Percentiles rank a stretch among this genome's conserved stretches.
Evolutionary conservation across 1,140 invertebrate genomes (phyloP).

Genomic region (Euwallacea fornicatus): DNA sequence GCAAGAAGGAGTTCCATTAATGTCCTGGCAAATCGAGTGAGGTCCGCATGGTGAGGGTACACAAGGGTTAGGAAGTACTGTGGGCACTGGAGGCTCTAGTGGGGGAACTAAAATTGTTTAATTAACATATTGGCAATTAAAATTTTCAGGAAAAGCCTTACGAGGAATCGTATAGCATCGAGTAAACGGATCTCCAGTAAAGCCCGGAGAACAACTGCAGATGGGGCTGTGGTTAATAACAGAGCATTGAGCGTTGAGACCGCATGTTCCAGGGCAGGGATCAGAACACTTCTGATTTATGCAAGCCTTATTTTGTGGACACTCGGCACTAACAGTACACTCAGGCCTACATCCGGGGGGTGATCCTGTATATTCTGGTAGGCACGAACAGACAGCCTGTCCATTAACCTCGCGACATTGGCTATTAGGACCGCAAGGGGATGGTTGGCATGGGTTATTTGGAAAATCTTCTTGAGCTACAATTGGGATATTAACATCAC

Average conservation of each 20-base stretch:
- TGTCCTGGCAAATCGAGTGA: conserved; percentile 66
- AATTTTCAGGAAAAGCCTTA: conserved; percentile 46
- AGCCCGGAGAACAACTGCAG: conserved; percentile 66
- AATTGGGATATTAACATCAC: conserved; percentile 39
- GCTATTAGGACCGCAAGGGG: conserved; percentile 64
- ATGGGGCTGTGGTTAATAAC: conserved; percentile 72
- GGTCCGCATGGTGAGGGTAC: conserved; percentile 77
- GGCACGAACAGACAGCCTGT: conserved; percentile 71
- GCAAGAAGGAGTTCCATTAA: conserved; percentile 63
- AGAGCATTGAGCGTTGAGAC: conserved; percentile 67
- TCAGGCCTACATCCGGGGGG: conserved; percentile 73
- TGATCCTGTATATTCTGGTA: conserved; percentile 60
- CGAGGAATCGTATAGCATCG: conserved; percentile 60
- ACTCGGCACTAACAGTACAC: conserved; percentile 76
- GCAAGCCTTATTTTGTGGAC: conserved; percentile 69
- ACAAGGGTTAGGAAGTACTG: conserved; percentile 62
- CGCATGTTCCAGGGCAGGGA: conserved; percentile 76
- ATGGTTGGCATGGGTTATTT: conserved; percentile 65
- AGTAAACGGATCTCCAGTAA: conserved; percentile 72
- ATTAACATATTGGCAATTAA: conserved; percentile 1
- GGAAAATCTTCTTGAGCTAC: conserved; percentile 51
- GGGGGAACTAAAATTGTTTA: conserved; percentile 41
- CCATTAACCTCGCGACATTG: conserved; percentile 64
- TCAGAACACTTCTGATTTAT: conserved; percentile 71
- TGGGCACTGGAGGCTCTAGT: conserved; percentile 37